Evolutionary conservation across 2,888 invertebrate genomes (phyloP), one percentile per base, ranked within the genome.

Genomic region (Miltochrista miniata): DNA sequence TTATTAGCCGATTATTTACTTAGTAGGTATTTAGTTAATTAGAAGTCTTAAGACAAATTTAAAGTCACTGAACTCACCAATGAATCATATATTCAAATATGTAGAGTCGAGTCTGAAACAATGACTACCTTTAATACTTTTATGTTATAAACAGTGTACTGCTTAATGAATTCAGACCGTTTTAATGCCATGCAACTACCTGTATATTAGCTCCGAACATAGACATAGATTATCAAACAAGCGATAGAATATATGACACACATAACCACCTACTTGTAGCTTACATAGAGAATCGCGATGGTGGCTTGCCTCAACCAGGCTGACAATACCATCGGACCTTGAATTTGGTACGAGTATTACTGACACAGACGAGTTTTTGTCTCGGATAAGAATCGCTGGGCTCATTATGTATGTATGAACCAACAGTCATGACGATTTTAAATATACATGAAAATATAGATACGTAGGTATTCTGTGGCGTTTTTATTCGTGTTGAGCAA

Each of bases 341-440:
- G 68, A 68, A 68, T 10, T 10, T 81, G 56, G 75, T 79, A 72
- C 66, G 65, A 79, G 79, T 76, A 77, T 70, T 71, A 69, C 72
- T 71, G 70, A 68, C 72, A 74, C 75, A 74, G 78, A 79, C 81
- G 70, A 79, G 80, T 83, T 84, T 83, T 83, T 83, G 82, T 78
- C 73, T 77, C 70, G 76, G 81, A 83, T 83, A 80, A 79, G 74
- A 76, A 82, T 82, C 81, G 64, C 64, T 66, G 64, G 63, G 70
- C 72, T 81, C 77, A 79, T 83, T 81, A 81, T 71, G 68, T 79
- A 80, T 81, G 74, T 81, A 81, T 74, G 76, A 74, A 72, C 73
- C 65, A 75, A 68, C 71, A 71, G 68, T 77, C 79, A 76, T 81
- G 77, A 82, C 79, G 78, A 79, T 81, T 79, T 76, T 74, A 79